Percentiles rank a stretch among this genome's conserved stretches.
Evolutionary conservation across 2,888 invertebrate species (phyloP).

Genomic region (Synergus japonicus): DNA sequence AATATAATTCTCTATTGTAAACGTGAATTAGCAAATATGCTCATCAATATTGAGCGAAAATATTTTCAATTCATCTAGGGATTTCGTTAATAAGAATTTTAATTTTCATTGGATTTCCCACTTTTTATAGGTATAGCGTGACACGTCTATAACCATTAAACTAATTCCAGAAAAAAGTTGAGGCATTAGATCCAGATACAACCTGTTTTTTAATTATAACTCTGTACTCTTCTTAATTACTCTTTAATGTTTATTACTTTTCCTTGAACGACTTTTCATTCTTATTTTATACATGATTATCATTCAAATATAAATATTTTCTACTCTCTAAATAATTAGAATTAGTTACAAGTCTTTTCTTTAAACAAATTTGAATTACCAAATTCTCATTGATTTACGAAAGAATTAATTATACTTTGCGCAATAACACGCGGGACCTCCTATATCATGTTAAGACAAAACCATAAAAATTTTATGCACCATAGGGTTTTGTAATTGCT

Average conservation of each 20-base stretch:
- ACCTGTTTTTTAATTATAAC: slow-evolving; percentile 1
- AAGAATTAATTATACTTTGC: slow-evolving; percentile 10
- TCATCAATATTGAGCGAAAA: too few species aligned
- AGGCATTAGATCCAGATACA: not conserved
- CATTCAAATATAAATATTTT: not conserved
- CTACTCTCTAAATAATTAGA: too few species aligned
- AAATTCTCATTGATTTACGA: not conserved
- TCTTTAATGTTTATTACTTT: not conserved
- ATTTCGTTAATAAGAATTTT: not conserved
- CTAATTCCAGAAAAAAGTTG: not conserved
- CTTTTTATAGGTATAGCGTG: not conserved
- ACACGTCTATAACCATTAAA: not conserved
- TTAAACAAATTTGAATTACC: slow-evolving; percentile 13
- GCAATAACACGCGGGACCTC: slow-evolving; percentile 9
- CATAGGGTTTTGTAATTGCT: not conserved
- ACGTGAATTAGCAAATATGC: not conserved
- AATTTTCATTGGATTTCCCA: not conserved
- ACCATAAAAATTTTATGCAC: slow-evolving; percentile 9
- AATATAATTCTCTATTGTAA: not conserved
- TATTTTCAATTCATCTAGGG: too few species aligned
- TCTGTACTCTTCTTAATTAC: not conserved
- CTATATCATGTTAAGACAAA: slow-evolving; percentile 28
- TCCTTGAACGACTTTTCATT: not conserved
- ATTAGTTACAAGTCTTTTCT: not conserved
- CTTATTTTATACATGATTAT: not conserved